Evolutionary conservation across 2,797 vertebrate genomes (phyloP), one percentile per base, ranked within the genome.

Genomic region (Periparus ater): DNA sequence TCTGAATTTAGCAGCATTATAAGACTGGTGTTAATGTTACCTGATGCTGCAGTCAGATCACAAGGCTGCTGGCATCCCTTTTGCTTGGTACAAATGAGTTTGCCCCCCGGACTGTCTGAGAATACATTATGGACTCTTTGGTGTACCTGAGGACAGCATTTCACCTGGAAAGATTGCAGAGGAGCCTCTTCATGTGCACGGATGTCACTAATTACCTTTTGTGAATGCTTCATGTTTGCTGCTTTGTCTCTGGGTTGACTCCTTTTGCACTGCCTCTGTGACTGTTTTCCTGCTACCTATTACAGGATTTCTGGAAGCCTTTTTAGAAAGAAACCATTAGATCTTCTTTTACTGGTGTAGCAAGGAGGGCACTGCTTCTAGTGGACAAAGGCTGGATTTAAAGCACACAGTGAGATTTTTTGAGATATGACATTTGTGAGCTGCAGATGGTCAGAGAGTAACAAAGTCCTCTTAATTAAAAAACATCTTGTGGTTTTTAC

Each of bases 381-480:
- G 15, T 23, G 57, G 88, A 54, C 63, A 72, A 71, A 92, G 61
- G 44, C 81, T 79, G 57, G 13, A 9, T 50, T 89, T 87, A 62
- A 80, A 55, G 67, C 19, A 48, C 12, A 1, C 10, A 1, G 4
- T 54, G 50, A 17, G 53, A 72, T 53, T 74, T 80, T 92, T 74
- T 82, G 71, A 92, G 61, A 74, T 72, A 42, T 1, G 27, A 77
- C 58, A 60, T 93, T 67, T 88, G 72, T 7, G 5, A 88, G 80
- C 58, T 93, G 71, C 83, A 86, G 70, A 81, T 93, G 92, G 72
- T 30, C 73, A 85, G 51, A 78, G 58, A 40, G 26, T 53, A 36
- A 85, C 38, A n/a, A 80, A 77, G 76, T 83, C 45, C 54, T 70
- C 30, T 54, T 85, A 83, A 92, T 87, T 88, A 83, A 93, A 92